These are phyloP conservation scores for Esox niger DNA, from an alignment of 2,113 vertebrate species.

Conservation along the genomic window DNA sequence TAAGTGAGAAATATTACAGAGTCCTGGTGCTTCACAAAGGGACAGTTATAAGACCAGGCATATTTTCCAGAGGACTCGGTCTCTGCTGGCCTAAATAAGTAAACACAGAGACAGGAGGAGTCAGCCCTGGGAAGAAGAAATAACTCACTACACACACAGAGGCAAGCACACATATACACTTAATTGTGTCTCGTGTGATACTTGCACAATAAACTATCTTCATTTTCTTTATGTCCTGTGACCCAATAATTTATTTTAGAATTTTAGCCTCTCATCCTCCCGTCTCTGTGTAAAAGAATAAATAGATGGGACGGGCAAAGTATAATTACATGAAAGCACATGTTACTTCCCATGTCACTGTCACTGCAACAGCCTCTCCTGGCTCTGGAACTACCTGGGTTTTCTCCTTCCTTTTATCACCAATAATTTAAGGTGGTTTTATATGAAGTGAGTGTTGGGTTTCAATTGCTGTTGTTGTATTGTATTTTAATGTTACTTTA, in stretches of 20 bases:
- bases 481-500: constrained; percentile 40
- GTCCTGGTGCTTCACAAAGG: constrained; percentile 78
- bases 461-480: constrained; percentile 13
- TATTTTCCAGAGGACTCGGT: constrained; percentile 74
- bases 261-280: too few relatives aligned
- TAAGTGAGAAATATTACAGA: constrained; percentile 80
- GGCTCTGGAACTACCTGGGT: background rate
- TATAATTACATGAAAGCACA: background rate
- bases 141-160: constrained; percentile 21
- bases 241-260: too few relatives aligned
- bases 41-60: constrained; percentile 74
- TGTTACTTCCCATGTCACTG: background rate
- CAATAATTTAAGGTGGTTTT: background rate
- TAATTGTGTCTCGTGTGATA: too few relatives aligned
- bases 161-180: constrained; percentile 17
- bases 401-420: background rate
- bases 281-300: background rate
- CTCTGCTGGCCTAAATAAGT: constrained; percentile 62
- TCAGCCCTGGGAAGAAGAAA: constrained; percentile 63
- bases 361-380: background rate
- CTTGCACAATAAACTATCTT: too few relatives aligned
- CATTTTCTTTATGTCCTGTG: too few relatives aligned
- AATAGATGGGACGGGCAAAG: background rate
- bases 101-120: constrained; percentile 67
- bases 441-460: background rate